Base-by-base conservation (phyloP, 2,797 vertebrate species). In the Enteromius radiatus region DNA sequence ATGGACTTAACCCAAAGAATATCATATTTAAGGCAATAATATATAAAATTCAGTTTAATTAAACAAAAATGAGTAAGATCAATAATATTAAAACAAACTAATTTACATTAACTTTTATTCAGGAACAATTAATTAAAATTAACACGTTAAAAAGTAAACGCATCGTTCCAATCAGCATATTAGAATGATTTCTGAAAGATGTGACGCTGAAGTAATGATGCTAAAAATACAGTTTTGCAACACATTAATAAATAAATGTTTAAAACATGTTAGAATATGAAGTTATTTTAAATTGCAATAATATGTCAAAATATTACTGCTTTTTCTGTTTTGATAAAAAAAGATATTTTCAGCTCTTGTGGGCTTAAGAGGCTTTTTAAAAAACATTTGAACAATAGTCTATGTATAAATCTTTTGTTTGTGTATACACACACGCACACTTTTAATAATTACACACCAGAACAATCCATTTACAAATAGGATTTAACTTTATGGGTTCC, bases 391-490 rank as follows among this genome's bases (percentile, higher is more conserved):
- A 63, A 31, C 26, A 63, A 3, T 17, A 56, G 8, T 63, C 2
- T 17, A 17, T 31, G 1, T 28, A 63, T 17, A 31, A 63, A 31
- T 26, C 23, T 61, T 61, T 61, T 61, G 23, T 61, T 61, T 63
- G 12, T 63, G 59, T 63, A 0, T 26, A 23, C 14, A 8, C 6
- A 28, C 49, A 9, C 49, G 11, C 59, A 8, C 21, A 6, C 17
- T 2, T 3, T 5, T 21, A 69, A 31, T 33, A 86, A 82, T 59
- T 23, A 85, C 17, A 87, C 82, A 56, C 17, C n/a, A 31, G 33
- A 68, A 88, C 87, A 89, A 87, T 88, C 86, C 64, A 84, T 93
- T 89, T 91, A 93, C 92, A 94, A 92, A 93, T 91, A 89, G 82
- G 86, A 87, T 89, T 88, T 86, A 90, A 91, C 87, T 87, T 87